Conservation (phyloP, 2,113 vertebrate genomes). For the Zeus faber region DNA sequence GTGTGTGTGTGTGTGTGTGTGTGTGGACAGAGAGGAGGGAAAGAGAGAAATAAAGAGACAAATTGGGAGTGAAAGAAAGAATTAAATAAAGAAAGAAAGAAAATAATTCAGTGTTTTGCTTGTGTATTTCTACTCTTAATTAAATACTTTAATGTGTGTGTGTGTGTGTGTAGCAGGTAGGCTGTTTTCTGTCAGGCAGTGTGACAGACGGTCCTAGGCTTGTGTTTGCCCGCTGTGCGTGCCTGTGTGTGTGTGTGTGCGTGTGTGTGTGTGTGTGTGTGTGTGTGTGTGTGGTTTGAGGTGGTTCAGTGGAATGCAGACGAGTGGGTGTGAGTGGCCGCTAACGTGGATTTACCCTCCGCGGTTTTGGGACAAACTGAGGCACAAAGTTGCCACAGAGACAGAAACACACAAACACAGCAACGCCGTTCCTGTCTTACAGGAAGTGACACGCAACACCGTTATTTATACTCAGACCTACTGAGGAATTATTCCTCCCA, state of each 20-base stretch:
- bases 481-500: no score
- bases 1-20: neutral
- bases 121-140: no score
- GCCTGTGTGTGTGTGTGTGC: neutral
- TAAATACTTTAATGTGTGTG: neutral
- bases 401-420: no score
- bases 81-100: neutral
- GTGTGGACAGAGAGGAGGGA: neutral
- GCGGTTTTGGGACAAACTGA: constrained; percentile 43
- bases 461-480: no score
- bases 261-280: constrained; percentile 3
- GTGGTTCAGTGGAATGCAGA: constrained; percentile 72
- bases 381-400: no score
- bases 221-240: no score
- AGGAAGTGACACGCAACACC: no score
- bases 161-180: neutral
- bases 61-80: neutral
- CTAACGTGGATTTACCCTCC: constrained; percentile 60
- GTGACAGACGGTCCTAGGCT: no score
- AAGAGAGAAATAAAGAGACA: neutral
- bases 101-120: no score
- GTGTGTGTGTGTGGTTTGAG: constrained; percentile 38
- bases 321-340: constrained; percentile 70
- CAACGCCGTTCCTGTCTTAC: no score
- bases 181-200: no score